phyloP scores from a whole-genome alignment of 2,888 invertebrate species.

The Reticulitermes lucifugus region DNA sequence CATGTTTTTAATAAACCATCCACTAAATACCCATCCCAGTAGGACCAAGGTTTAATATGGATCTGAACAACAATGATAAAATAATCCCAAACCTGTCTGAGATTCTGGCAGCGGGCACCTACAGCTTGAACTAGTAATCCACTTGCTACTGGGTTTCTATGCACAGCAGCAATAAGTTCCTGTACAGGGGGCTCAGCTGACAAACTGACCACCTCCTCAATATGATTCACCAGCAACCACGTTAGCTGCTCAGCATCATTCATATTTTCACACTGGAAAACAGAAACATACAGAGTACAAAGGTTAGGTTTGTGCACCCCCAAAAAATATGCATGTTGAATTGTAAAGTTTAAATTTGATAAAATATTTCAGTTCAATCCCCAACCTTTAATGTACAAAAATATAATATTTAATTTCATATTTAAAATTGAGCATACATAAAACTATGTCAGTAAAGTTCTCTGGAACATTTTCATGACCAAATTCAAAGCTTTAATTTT shows the following conservation, averaged over 20 bases:
- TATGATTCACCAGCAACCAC: constrained; percentile 82
- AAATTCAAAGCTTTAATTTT: too few species aligned
- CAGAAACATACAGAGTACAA: not conserved
- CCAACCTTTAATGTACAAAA: too few species aligned
- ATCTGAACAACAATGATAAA: too few species aligned
- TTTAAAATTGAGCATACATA: too few species aligned
- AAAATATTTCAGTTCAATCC: too few species aligned
- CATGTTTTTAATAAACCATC: too few species aligned
- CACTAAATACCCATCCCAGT: too few species aligned
- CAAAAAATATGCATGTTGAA: not conserved
- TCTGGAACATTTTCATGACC: too few species aligned
- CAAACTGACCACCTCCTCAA: constrained; percentile 74
- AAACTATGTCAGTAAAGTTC: too few species aligned
- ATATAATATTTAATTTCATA: too few species aligned
- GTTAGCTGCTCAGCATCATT: constrained; percentile 78
- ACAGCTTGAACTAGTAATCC: constrained; percentile 79
- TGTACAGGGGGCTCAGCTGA: constrained; percentile 75
- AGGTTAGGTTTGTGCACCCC: not conserved
- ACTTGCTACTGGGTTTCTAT: constrained; percentile 74
- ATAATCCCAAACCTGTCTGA: constrained; percentile 62
- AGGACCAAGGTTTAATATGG: too few species aligned
- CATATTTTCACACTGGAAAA: constrained; percentile 73
- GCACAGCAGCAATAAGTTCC: constrained; percentile 72
- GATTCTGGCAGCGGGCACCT: constrained; percentile 72
- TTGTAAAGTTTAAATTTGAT: not conserved